Evolutionary conservation across 2,888 invertebrate genomes (phyloP).

Genomic region (Aporophyla nigra): DNA sequence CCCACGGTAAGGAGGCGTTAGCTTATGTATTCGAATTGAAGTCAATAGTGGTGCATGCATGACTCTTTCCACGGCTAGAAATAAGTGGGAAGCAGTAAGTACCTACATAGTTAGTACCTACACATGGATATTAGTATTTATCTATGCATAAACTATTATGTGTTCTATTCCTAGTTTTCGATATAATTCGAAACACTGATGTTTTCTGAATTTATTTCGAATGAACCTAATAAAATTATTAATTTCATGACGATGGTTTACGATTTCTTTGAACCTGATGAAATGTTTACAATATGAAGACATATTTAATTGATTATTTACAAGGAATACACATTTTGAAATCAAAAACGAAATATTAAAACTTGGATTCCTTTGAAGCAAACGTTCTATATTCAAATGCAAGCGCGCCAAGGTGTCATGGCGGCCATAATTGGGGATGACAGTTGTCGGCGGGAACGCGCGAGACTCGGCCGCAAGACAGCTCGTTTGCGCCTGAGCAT

Average conservation of each 20-base stretch:
- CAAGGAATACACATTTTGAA: conserved; percentile 64
- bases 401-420: conserved; percentile 87
- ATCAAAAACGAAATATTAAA: conserved; percentile 69
- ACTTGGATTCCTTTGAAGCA: conserved; percentile 73
- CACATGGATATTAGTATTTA: background rate
- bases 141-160: background rate
- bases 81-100: background rate
- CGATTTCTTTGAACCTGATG: conserved; percentile 60
- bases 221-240: conserved; percentile 56
- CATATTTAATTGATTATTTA: conserved; percentile 69
- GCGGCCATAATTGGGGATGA: conserved; percentile 88
- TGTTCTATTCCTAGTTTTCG: conserved; percentile 28
- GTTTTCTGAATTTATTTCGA: conserved; percentile 44
- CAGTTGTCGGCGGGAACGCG: conserved; percentile 81
- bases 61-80: background rate
- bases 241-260: conserved; percentile 53
- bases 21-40: too few species aligned
- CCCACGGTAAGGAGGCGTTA: too few species aligned
- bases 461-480: conserved; percentile 77
- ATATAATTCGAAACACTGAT: conserved; percentile 41
- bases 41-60: too few species aligned
- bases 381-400: conserved; percentile 87
- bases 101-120: background rate
- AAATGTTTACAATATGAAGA: conserved; percentile 65
- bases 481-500: conserved; percentile 84